Base-by-base conservation (phyloP, 2,797 vertebrate species). In the Acanthiza pusilla region DNA sequence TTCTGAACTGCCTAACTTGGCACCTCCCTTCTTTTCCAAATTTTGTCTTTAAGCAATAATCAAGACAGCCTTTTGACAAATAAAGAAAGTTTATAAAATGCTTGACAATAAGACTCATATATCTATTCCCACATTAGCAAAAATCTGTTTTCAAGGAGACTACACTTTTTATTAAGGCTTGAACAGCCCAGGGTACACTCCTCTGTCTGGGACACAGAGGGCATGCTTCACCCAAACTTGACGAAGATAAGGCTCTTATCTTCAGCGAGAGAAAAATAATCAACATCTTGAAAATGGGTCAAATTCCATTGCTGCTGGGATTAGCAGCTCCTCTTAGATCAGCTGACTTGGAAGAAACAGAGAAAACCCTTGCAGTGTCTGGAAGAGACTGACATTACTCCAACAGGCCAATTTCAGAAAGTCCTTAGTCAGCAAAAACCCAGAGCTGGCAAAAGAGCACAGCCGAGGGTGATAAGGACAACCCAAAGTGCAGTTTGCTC, bases 221-320 rank as follows among this genome's bases (percentile, higher is more conserved):
- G 85, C 32, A 72, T 30, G 78, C 74, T 96, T 96, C 92, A 95
- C 84, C 73, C 83, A 96, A 94, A 96, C 57, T 36, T 84, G 48
- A 96, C 85, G 94, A 74, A 98, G 95, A 97, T 98, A 98, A 98
- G 91, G 79, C 51, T 66, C 91, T 97, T 98, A 98, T 97, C 98
- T 97, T 78, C 61, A 93, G 91, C 58, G 47, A 58, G 91, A 95
- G 88, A 95, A 96, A 96, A 97, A 88, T 73, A 94, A 94, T 81
- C 96, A 97, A 96, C 40, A 40, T 94, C 95, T 96, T 91, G 45
- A 89, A 94, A 96, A 96, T 9, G 87, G 94, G 92, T 96, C 94
- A 96, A 85, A 94, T 73, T 96, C 82, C 95, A 96, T 93, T 93
- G 91, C 95, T 94, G 91, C 55, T 85, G 90, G 89, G 94, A 97